Percentiles rank a stretch among this genome's conserved stretches.
Conservation (phyloP, 2,797 vertebrate species). For the Pseudochirops cupreus region DNA sequence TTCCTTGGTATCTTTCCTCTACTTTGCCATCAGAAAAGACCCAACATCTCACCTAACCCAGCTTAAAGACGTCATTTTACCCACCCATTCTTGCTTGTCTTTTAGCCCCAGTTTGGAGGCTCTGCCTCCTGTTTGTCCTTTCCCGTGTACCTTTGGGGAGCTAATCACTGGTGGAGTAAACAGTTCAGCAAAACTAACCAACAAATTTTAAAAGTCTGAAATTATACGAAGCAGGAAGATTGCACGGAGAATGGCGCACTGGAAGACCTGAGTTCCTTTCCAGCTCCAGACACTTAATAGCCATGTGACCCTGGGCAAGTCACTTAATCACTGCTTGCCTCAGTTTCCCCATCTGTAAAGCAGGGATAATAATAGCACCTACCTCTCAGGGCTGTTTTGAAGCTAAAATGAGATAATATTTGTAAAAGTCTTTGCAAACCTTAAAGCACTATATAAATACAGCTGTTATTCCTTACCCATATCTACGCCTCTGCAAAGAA, state of each 20-base stretch:
- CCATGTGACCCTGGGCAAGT: background rate
- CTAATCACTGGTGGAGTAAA: background rate
- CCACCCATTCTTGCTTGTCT: background rate
- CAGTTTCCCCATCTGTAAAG: background rate
- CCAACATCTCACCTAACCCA: background rate
- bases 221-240: background rate
- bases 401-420: background rate
- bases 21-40: background rate
- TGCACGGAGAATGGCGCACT: background rate
- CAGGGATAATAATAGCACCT: background rate
- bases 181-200: background rate
- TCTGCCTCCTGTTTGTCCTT: background rate
- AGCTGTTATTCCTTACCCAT: background rate
- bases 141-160: background rate
- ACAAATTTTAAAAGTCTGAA: background rate
- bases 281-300: background rate
- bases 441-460: background rate
- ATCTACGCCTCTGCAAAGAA: background rate
- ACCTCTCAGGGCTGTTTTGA: background rate
- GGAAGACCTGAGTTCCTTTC: background rate
- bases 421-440: background rate
- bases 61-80: constrained; percentile 27
- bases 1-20: background rate
- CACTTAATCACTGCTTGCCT: background rate
- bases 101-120: background rate